Base-by-base conservation (phyloP, 2,888 invertebrate genomes). In the Phaedon cochleariae region DNA sequence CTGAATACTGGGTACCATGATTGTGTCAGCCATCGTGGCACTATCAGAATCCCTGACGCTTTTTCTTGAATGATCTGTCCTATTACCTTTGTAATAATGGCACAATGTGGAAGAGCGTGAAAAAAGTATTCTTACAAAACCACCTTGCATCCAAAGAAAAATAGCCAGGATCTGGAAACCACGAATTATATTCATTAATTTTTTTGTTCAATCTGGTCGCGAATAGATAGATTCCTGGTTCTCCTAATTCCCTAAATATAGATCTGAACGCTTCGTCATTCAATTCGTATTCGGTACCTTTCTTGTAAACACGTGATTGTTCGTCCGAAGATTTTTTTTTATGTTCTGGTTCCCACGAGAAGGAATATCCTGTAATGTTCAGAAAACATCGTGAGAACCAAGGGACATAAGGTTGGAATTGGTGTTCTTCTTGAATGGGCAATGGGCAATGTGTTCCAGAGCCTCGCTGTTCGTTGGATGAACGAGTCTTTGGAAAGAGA, bases 91-190 rank as follows among this genome's bases (percentile, higher is more conserved):
- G 12, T n/a, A 17, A 62, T 48, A 9, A 62, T 22, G 12, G 34
- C 10, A 62, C 55, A 62, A 4, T 53, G 62, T 12, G 62, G 62
- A 31, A 62, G 54, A 7, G 61, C 61, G 41, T 61, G 54, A 21
- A 61, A 61, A 18, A 22, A 22, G 17, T 10, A n/a, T n/a, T 46
- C 21, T n/a, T 26, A 5, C 62, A 45, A 62, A 18, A 12, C 15
- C 10, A 62, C 12, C 12, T 53, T 20, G 62, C 55, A 22, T 62
- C 62, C 12, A 49, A 46, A n/a, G 15, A 18, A 10, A 34, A 22
- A 5, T 29, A 21, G n/a, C 18, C 55, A 26, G 62, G 62, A 57
- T 62, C 62, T 26, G 34, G 31, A 46, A 46, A 52, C 62, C 45
- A 62, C 12, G 62, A 57, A 17, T 31, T 26, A 57, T 41, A 62